A percentile compares a stretch with the other conserved stretches of the same genome.
phyloP scores from a whole-genome alignment of 2,888 invertebrate genomes.

The Stenchaetothrips biformis region DNA sequence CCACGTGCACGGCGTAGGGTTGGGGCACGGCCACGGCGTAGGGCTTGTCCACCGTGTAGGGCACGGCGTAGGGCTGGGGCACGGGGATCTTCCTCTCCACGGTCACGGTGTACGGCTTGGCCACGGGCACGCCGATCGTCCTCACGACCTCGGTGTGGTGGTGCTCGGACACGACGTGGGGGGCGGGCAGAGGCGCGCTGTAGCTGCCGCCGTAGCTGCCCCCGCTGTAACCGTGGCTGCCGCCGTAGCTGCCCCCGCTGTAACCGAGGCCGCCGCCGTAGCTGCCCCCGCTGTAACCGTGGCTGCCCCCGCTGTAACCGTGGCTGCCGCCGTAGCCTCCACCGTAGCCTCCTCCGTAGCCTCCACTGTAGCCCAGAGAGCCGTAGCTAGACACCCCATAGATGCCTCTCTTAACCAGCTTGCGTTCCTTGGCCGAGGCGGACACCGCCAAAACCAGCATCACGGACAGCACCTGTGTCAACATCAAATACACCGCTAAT shows the following conservation, averaged over 20 bases:
- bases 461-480: not conserved
- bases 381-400: not conserved
- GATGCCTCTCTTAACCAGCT: not conserved
- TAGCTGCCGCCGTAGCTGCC: not conserved
- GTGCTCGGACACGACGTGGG: not conserved
- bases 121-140: not conserved
- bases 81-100: conserved; percentile 15
- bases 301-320: too few species aligned
- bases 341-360: not conserved
- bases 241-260: not conserved
- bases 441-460: not conserved
- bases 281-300: not conserved
- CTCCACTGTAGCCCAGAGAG: not conserved
- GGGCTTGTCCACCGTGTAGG: conserved; percentile 16
- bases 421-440: not conserved
- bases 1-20: not conserved
- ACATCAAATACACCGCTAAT: not conserved
- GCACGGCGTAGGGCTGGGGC: conserved; percentile 12
- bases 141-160: conserved; percentile 17
- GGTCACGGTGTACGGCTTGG: conserved; percentile 16
- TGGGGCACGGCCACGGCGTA: not conserved
- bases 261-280: not conserved
- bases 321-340: too few species aligned
- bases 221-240: not conserved
- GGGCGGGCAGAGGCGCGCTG: not conserved